phyloP scores from a whole-genome alignment of 2,888 invertebrate genomes.

The Lithosia quadra region DNA sequence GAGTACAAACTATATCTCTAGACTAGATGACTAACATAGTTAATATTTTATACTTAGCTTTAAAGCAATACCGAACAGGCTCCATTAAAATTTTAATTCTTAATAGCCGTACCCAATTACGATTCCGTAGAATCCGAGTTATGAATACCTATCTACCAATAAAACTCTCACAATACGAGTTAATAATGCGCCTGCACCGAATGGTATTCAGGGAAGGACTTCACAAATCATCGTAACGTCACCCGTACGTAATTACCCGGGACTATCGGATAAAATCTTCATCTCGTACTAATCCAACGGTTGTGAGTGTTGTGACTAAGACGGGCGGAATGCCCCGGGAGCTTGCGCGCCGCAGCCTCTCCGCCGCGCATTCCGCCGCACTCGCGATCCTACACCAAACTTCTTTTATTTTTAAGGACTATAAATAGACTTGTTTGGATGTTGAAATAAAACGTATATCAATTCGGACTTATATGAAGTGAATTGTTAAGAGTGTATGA shows the following conservation, averaged over 20 bases:
- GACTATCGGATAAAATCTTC: constrained; percentile 70
- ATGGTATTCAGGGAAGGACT: constrained; percentile 62
- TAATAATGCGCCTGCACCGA: constrained; percentile 43
- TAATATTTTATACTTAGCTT: background rate
- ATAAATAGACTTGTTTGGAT: constrained; percentile 38
- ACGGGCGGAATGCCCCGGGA: constrained; percentile 48
- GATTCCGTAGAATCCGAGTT: constrained; percentile 27
- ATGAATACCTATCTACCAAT: constrained; percentile 37
- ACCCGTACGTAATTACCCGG: constrained; percentile 69
- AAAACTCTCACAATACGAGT: constrained; percentile 39
- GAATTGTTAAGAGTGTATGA: background rate
- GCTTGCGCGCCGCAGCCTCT: constrained; percentile 36
- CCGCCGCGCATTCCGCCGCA: constrained; percentile 44
- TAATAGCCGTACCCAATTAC: constrained; percentile 7
- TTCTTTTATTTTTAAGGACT: constrained; percentile 38
- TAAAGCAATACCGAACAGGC: background rate
- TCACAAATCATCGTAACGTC: constrained; percentile 69
- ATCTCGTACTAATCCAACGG: constrained; percentile 61
- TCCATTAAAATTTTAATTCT: background rate
- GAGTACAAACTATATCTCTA: background rate
- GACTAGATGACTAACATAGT: background rate
- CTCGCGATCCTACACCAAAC: constrained; percentile 32
- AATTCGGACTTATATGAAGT: constrained; percentile 19
- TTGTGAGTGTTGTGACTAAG: constrained; percentile 52
- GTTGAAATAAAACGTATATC: constrained; percentile 26